Evolutionary conservation across 2,888 invertebrate genomes (phyloP).

Genomic region (Drosophila austrosaltans): DNA sequence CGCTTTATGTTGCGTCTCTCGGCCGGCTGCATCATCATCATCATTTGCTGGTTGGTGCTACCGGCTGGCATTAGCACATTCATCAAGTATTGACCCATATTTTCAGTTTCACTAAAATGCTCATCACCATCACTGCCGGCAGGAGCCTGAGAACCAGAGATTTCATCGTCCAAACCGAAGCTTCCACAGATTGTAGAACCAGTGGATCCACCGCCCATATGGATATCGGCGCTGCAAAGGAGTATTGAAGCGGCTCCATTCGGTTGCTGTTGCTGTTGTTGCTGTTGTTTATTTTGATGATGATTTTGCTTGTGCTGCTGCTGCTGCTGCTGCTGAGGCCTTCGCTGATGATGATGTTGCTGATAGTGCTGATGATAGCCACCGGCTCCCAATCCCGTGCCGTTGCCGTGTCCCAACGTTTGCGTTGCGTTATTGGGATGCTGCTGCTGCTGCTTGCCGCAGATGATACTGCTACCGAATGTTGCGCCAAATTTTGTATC

Average conservation of each 20-base stretch:
- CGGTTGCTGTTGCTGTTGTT: constrained; percentile 55
- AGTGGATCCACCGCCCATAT: constrained; percentile 47
- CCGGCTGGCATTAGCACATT: constrained; percentile 64
- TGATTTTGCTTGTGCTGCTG: constrained; percentile 51
- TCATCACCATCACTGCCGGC: constrained; percentile 83
- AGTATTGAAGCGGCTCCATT: constrained; percentile 64
- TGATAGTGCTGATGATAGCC: constrained; percentile 69
- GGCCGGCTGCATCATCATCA: constrained; percentile 49
- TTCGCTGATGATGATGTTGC: constrained; percentile 65
- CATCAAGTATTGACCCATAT: constrained; percentile 83
- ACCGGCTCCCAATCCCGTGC: constrained; percentile 55
- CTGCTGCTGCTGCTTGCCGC: constrained; percentile 36
- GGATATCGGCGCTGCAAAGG: constrained; percentile 73
- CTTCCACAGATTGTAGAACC: constrained; percentile 39
- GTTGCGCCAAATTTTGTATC: constrained; percentile 87
- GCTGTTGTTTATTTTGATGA: constrained; percentile 61
- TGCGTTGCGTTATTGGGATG: constrained; percentile 60
- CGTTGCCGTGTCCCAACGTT: constrained; percentile 63
- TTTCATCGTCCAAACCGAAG: constrained; percentile 71
- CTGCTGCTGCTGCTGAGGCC: constrained; percentile 56
- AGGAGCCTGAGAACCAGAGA: constrained; percentile 78
- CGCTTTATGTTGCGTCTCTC: constrained; percentile 82
- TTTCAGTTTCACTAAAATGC: constrained; percentile 84
- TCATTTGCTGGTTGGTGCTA: constrained; percentile 40
- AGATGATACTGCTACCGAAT: constrained; percentile 81